Base-by-base conservation (phyloP, 2,113 vertebrate genomes). In the Salvelinus fontinalis region DNA sequence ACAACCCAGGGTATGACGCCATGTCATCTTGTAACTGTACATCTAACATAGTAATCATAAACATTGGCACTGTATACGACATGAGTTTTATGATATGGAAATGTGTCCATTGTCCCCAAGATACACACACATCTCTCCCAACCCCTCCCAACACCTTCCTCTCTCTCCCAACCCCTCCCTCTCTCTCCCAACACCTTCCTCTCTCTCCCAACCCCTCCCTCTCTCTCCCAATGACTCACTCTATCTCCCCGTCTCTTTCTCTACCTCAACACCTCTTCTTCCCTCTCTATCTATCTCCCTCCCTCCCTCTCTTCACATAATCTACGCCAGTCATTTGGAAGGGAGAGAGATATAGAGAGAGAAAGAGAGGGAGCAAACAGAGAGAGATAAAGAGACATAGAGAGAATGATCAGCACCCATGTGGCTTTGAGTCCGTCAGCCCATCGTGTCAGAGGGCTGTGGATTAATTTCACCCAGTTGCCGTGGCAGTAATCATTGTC, bases 401-500 rank as follows among this genome's bases (percentile, higher is more conserved):
- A 44, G 9, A 44, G 39, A 44, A 34, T 34, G 34, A 22, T 29
- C 70, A 64, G 60, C 74, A 73, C 81, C 80, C 73, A 85, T 78
- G 74, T 48, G 77, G 79, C 78, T 79, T 49, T 68, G 54, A 44
- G 76, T 73, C 75, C 75, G 71, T 84, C 83, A 83, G 80, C 79
- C 77, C 39, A 14, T 66, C 81, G 77, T 77, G 69, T 80, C 75
- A 73, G 81, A 70, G 24, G 75, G 57, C 71, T 22, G 34, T 68
- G 14, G 65, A 85, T 84, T 86, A 72, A 90, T 88, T 88, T 87
- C 79, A 74, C 78, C 75, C 48, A 24, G 13, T 76, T 64, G 14
- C 67, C 16, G 27, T 34, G 68, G 31, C 73, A 64, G 73, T 84
- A 88, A 89, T 90, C 78, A 87, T 83, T 69, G 79, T 86, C 85